A percentile compares a stretch with the other conserved stretches of the same genome.
Evolutionary conservation across 1,140 invertebrate genomes (phyloP).

Genomic region (Probaryconus sp.): DNA sequence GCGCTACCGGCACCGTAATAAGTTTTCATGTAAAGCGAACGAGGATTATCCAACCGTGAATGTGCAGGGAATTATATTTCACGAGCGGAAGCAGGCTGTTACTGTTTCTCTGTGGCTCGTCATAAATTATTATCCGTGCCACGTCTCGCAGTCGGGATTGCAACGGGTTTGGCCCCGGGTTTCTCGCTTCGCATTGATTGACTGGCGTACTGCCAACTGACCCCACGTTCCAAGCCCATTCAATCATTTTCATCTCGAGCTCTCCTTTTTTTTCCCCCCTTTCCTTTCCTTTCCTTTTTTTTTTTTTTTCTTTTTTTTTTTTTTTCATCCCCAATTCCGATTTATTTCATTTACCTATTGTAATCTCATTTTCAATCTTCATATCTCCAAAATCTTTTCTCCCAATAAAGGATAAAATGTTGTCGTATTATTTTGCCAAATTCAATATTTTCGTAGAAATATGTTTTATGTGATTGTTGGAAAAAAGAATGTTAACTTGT

Average conservation of each 20-base stretch:
- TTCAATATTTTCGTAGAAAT: too few species aligned
- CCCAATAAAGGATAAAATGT: too few species aligned
- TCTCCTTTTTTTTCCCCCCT: constrained; percentile 10
- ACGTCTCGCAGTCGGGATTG: constrained; percentile 50
- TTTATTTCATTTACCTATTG: constrained; percentile 12
- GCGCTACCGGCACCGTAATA: constrained; percentile 74
- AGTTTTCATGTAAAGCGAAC: constrained; percentile 78
- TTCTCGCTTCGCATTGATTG: constrained; percentile 51
- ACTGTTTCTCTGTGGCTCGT: constrained; percentile 72
- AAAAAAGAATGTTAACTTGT: too few species aligned
- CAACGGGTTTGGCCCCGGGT: constrained; percentile 44
- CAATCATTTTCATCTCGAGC: constrained; percentile 47
- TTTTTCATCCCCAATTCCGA: background rate
- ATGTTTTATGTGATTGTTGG: too few species aligned
- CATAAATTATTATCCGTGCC: constrained; percentile 72
- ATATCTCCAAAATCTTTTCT: too few species aligned
- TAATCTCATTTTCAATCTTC: constrained; percentile 32
- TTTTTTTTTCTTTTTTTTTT: too few species aligned
- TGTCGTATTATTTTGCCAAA: too few species aligned
- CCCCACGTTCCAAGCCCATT: constrained; percentile 42
- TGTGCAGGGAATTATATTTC: constrained; percentile 78
- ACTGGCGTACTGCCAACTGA: constrained; percentile 48
- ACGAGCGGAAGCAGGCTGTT: constrained; percentile 77
- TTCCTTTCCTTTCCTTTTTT: background rate
- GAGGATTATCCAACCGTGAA: constrained; percentile 78